Conservation (phyloP, 2,113 vertebrate species). For the Cathartes aura region DNA sequence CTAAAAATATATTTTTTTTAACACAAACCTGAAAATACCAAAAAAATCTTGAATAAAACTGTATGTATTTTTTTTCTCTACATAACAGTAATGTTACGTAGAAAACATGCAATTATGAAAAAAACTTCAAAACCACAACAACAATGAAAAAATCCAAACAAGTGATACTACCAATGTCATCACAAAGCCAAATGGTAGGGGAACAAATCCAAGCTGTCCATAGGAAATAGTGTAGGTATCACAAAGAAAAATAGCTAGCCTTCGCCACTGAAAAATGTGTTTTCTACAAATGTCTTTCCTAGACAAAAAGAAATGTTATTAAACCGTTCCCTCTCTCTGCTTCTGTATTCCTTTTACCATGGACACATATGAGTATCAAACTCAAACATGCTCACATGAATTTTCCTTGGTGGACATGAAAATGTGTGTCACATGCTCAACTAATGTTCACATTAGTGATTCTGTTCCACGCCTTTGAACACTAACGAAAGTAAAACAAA, state of each 20-base stretch:
- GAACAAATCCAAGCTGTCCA: background rate
- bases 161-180: background rate
- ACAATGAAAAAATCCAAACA: background rate
- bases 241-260: background rate
- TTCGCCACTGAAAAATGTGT: fast-evolving
- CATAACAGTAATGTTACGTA: background rate
- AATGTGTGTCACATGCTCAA: background rate
- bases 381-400: fast-evolving
- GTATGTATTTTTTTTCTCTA: background rate
- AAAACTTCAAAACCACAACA: background rate
- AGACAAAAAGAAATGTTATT: background rate
- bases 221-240: background rate
- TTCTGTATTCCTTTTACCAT: background rate
- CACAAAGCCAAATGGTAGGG: background rate
- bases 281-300: background rate
- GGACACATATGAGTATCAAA: background rate
- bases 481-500: background rate
- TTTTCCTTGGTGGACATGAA: background rate
- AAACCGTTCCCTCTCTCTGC: background rate
- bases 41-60: background rate
- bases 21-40: background rate
- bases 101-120: background rate
- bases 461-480: background rate
- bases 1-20: background rate
- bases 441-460: background rate